Conservation (phyloP, 2,888 invertebrate species). For the Chrysolina oricalcia region DNA sequence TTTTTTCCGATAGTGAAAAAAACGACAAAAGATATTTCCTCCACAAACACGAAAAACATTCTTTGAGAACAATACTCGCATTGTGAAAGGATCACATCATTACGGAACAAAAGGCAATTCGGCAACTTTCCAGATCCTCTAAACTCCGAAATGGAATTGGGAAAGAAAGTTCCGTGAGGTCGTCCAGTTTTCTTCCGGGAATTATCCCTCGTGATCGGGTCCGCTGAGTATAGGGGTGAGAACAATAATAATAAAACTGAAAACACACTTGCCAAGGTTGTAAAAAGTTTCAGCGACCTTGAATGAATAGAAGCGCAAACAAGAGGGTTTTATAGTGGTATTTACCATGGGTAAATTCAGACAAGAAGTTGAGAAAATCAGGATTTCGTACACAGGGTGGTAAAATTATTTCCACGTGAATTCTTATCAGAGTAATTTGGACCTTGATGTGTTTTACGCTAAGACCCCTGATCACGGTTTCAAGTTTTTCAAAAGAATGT, state of each 20-base stretch:
- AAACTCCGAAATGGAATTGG: not conserved
- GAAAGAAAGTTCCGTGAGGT: not conserved
- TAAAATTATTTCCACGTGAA: too few species aligned
- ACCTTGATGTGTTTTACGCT: too few species aligned
- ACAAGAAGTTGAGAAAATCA: not conserved
- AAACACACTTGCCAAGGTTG: not conserved
- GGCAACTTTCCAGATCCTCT: constrained; percentile 7
- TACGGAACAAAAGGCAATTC: constrained; percentile 3
- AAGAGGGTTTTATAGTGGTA: too few species aligned
- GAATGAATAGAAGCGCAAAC: not conserved
- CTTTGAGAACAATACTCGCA: not conserved
- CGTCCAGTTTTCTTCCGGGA: not conserved
- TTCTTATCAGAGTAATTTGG: too few species aligned
- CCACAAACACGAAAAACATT: not conserved
- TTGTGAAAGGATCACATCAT: not conserved
- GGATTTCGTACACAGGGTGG: too few species aligned
- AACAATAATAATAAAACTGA: not conserved
- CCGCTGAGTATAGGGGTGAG: not conserved
- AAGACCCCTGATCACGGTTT: too few species aligned
- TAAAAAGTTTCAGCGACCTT: not conserved
- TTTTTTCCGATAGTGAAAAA: too few species aligned
- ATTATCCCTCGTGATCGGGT: not conserved
- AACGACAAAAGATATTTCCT: too few species aligned
- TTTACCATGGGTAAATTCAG: not conserved
- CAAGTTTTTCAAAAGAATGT: too few species aligned